These are phyloP conservation scores for Rhopalosiphum nymphaeae DNA, from an alignment of 2,888 invertebrate genomes.

Conservation along the genomic window DNA sequence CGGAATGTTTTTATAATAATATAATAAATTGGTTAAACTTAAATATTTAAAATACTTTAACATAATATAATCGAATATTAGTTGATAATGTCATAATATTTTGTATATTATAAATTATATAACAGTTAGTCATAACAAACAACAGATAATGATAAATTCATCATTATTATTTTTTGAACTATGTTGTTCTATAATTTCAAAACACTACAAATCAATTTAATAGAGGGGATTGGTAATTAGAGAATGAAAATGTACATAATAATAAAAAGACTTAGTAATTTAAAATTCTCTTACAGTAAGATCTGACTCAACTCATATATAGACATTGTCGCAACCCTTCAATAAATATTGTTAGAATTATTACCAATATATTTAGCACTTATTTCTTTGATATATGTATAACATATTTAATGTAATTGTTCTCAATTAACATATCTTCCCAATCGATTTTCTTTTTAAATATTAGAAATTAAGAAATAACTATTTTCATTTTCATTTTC, in stretches of 20 bases:
- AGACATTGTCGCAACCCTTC: background rate
- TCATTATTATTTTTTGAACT: too few relatives aligned
- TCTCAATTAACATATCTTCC: background rate
- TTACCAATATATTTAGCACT: too few relatives aligned
- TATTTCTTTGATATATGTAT: background rate
- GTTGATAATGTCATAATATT: background rate
- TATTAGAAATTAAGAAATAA: background rate
- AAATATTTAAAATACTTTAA: background rate
- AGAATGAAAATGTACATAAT: too few relatives aligned
- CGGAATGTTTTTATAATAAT: background rate
- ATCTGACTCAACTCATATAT: background rate
- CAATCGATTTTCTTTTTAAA: background rate
- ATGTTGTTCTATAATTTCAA: too few relatives aligned
- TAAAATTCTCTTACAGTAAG: background rate
- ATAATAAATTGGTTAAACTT: background rate
- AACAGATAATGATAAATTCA: too few relatives aligned
- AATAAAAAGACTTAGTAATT: background rate
- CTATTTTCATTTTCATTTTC: background rate
- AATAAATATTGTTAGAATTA: too few relatives aligned
- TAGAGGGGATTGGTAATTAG: too few relatives aligned
- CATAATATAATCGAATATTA: background rate
- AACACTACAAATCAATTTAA: too few relatives aligned
- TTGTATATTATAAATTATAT: background rate
- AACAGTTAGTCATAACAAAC: too few relatives aligned
- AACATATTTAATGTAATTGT: background rate